Evolutionary conservation across 1,140 invertebrate genomes (phyloP).

Genomic region (Asbolus verrucosus): DNA sequence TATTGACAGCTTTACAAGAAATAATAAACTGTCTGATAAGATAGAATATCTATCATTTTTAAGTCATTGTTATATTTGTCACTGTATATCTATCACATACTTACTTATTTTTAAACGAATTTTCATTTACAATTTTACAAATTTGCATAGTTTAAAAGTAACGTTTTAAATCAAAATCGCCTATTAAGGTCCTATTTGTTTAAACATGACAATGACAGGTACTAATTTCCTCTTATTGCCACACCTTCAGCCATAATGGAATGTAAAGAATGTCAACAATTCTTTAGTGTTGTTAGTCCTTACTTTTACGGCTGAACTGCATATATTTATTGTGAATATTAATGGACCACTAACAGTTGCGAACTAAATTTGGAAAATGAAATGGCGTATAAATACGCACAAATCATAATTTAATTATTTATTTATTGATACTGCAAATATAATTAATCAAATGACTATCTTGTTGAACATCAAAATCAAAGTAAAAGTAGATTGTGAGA

Average conservation of each 20-base stretch:
- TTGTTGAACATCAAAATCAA: too few relatives aligned
- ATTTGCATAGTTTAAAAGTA: too few relatives aligned
- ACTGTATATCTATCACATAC: too few relatives aligned
- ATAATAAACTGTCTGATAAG: conserved; percentile 33
- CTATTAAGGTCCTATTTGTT: conserved; percentile 26
- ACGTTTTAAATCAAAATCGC: too few relatives aligned
- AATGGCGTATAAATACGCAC: conserved; percentile 33
- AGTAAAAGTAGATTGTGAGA: conserved; percentile 9
- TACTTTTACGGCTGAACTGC: conserved; percentile 49
- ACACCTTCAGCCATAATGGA: conserved; percentile 57
- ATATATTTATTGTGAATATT: conserved; percentile 48
- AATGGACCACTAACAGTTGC: conserved; percentile 40
- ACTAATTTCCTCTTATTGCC: conserved; percentile 46
- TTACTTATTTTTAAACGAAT: too few relatives aligned
- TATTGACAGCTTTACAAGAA: conserved; percentile 1
- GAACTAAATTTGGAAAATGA: conserved; percentile 37
- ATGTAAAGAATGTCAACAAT: conserved; percentile 59
- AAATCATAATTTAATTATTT: conserved; percentile 9
- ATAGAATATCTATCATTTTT: conserved; percentile 22
- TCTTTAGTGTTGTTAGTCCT: conserved; percentile 43
- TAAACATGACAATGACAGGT: conserved; percentile 28
- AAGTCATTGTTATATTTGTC: conserved; percentile 21
- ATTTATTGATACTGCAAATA: conserved; percentile 9
- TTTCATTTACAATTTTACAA: too few relatives aligned
- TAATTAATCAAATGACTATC: background rate